Percentiles rank a stretch among this genome's conserved stretches.
Conservation (phyloP, 2,113 vertebrate species). For the Muntiacus reevesi region DNA sequence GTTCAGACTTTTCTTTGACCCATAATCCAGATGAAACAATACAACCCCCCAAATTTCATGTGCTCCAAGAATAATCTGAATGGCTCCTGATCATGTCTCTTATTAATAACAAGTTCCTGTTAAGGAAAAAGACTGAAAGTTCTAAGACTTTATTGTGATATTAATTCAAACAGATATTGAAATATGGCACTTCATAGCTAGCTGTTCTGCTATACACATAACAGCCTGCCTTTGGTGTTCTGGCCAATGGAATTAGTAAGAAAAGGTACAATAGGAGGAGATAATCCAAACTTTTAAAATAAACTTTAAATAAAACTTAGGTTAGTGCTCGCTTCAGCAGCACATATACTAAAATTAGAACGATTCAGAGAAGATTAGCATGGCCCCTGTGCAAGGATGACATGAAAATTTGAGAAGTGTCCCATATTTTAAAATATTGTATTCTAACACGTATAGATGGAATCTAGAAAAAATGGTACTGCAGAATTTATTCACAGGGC, state of each 20-base stretch:
- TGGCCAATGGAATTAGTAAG: neutral
- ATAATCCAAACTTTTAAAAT: neutral
- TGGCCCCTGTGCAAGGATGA: fast-evolving
- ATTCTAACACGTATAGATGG: neutral
- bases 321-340: neutral
- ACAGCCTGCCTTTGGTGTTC: neutral
- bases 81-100: neutral
- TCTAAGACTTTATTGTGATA: neutral
- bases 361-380: neutral
- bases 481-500: neutral
- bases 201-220: neutral
- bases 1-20: neutral
- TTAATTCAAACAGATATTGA: neutral
- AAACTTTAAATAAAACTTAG: neutral
- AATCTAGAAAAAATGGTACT: neutral
- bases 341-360: neutral
- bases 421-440: neutral
- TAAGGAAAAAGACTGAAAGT: neutral
- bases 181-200: neutral
- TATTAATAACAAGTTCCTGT: neutral
- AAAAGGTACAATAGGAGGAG: neutral
- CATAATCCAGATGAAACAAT: neutral
- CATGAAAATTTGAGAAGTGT: neutral
- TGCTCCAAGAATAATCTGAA: neutral
- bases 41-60: neutral